These are phyloP conservation scores for Dermatophagoides farinae DNA, from an alignment of 1,140 invertebrate genomes.

Conservation along the genomic window DNA sequence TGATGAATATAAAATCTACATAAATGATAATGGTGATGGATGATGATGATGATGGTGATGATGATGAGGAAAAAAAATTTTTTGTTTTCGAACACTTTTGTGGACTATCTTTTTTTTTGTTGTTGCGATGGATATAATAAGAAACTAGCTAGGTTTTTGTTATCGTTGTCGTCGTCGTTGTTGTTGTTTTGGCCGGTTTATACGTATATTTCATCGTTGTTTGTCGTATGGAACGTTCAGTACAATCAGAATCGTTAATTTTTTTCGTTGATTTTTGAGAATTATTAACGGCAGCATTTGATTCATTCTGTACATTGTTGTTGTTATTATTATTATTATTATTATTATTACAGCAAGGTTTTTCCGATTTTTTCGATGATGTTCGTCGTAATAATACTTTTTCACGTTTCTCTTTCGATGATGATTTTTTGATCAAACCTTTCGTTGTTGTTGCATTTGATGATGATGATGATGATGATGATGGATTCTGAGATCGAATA, in stretches of 20 bases:
- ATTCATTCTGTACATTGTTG: background rate
- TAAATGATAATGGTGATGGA: too few species aligned
- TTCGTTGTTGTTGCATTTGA: background rate
- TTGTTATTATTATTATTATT: conserved; percentile 14
- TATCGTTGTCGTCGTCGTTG: too few species aligned
- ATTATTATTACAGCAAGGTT: conserved; percentile 26
- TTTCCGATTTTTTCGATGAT: conserved; percentile 35
- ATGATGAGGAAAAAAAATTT: too few species aligned
- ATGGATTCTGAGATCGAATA: background rate
- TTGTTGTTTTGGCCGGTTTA: conserved; percentile 42
- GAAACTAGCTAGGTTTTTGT: too few species aligned
- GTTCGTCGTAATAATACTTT: conserved; percentile 35
- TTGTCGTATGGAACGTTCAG: conserved; percentile 37
- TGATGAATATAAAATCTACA: too few species aligned
- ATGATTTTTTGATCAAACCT: conserved; percentile 33
- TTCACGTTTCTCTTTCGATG: conserved; percentile 37
- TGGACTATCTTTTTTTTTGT: too few species aligned
- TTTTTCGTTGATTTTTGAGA: conserved; percentile 8
- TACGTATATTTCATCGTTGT: conserved; percentile 42
- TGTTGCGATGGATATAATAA: too few species aligned
- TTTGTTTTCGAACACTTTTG: too few species aligned
- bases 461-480: background rate
- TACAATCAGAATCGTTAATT: conserved; percentile 30
- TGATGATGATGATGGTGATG: too few species aligned
- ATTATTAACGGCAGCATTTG: conserved; percentile 1